Evolutionary conservation across 1,140 invertebrate species (phyloP).

Genomic region (Leucophenga varia): DNA sequence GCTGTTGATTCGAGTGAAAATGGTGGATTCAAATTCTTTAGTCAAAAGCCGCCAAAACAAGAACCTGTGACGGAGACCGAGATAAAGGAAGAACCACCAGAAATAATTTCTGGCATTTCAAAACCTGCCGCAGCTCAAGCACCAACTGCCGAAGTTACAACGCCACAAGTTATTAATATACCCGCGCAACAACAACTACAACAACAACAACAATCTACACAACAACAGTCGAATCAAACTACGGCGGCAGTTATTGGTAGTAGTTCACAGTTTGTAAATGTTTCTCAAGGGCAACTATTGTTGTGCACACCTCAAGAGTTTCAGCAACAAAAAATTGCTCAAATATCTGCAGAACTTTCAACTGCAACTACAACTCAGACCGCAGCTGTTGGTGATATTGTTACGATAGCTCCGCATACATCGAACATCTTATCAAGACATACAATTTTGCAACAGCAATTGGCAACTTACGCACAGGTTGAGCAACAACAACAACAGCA

Average conservation of each 20-base stretch:
- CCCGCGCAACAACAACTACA: conserved; percentile 40
- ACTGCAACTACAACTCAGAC: too few species aligned
- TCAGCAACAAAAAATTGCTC: too few species aligned
- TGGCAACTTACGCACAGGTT: conserved; percentile 11
- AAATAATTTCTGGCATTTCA: conserved; percentile 10
- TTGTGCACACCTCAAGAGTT: too few species aligned
- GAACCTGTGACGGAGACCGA: conserved; percentile 4
- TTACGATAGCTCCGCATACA: conserved; percentile 42
- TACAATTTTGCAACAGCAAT: conserved; percentile 4
- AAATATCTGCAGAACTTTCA: too few species aligned
- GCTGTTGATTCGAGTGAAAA: too few species aligned
- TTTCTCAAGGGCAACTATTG: conserved; percentile 19
- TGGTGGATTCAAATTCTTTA: too few species aligned
- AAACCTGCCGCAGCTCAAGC: background rate
- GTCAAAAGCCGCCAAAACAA: conserved; percentile 22
- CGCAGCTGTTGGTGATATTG: conserved; percentile 38
- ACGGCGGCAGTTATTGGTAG: conserved; percentile 32
- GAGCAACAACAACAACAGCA: background rate
- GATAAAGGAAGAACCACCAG: conserved; percentile 16
- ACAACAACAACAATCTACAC: conserved; percentile 19
- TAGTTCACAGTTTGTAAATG: conserved; percentile 27
- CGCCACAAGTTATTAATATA: conserved; percentile 34
- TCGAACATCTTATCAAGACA: too few species aligned
- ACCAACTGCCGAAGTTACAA: conserved; percentile 5
- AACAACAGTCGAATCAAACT: conserved; percentile 38